Conservation (phyloP, 2,113 vertebrate species). For the Ceyx margarethae region DNA sequence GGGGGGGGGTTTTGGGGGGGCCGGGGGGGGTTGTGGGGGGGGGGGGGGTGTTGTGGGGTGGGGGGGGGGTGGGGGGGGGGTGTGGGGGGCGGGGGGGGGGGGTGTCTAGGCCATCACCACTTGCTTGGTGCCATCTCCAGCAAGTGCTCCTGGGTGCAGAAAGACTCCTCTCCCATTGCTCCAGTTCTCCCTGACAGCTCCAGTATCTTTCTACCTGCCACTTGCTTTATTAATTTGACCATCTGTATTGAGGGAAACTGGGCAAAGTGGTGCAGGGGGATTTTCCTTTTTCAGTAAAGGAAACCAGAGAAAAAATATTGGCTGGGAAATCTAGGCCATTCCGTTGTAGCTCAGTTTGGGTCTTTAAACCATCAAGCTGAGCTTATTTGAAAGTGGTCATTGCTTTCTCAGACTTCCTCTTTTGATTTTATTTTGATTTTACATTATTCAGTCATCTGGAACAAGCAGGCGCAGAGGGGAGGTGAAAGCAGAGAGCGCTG, state of each 20-base stretch:
- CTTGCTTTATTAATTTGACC: background rate
- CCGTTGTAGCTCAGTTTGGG: background rate
- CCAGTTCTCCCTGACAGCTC: background rate
- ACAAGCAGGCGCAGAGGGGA: background rate
- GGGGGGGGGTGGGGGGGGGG: too few species aligned
- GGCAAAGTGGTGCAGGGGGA: background rate
- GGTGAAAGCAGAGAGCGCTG: background rate
- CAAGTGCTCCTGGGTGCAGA: fast-evolving
- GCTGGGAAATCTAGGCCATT: constrained; percentile 38
- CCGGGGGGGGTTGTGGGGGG: too few species aligned
- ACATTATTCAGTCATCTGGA: constrained; percentile 40
- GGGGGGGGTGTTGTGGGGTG: background rate
- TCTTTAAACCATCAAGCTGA: background rate
- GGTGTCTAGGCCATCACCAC: background rate
- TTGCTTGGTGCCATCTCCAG: background rate
- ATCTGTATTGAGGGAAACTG: background rate
- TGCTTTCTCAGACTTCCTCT: background rate
- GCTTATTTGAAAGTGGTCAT: background rate
- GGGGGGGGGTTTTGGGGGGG: too few species aligned
- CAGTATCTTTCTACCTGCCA: background rate
- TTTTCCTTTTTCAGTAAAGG: background rate
- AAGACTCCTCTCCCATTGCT: background rate
- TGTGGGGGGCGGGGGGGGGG: too few species aligned
- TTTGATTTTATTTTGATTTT: constrained; percentile 25
- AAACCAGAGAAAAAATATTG: background rate